Evolutionary conservation across 2,888 invertebrate genomes (phyloP).

Genomic region (Nemoura dubitans): DNA sequence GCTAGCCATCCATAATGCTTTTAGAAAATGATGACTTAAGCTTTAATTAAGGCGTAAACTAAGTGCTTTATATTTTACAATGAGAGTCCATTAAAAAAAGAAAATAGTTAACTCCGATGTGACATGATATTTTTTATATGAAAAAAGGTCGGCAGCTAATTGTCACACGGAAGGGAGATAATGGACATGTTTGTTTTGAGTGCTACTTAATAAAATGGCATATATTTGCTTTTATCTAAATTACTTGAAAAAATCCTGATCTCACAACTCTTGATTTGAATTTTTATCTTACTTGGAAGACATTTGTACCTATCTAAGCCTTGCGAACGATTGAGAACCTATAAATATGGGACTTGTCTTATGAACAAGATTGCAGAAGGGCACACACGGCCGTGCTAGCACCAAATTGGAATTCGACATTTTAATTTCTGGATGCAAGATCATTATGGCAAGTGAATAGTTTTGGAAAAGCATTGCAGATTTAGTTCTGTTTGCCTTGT

Average conservation of each 20-base stretch:
- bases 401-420: no score
- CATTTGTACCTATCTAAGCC: neutral
- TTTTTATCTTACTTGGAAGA: neutral
- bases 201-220: conserved; percentile 29
- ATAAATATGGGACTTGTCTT: neutral
- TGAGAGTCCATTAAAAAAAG: conserved; percentile 28
- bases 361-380: neutral
- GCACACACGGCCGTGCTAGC: no score
- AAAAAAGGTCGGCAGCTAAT: neutral
- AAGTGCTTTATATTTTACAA: conserved; percentile 33
- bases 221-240: conserved; percentile 23
- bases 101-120: conserved; percentile 14
- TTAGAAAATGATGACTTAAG: conserved; percentile 2
- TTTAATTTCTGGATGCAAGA: no score
- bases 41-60: conserved; percentile 43
- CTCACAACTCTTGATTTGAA: neutral
- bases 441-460: no score
- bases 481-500: no score
- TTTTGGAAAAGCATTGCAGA: no score
- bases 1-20: neutral
- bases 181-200: neutral
- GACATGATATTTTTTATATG: conserved; percentile 31
- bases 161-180: conserved; percentile 16
- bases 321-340: neutral
- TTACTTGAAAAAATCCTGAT: neutral